These are phyloP conservation scores for Monopterus albus DNA, from an alignment of 2,113 vertebrate genomes.

Conservation along the genomic window DNA sequence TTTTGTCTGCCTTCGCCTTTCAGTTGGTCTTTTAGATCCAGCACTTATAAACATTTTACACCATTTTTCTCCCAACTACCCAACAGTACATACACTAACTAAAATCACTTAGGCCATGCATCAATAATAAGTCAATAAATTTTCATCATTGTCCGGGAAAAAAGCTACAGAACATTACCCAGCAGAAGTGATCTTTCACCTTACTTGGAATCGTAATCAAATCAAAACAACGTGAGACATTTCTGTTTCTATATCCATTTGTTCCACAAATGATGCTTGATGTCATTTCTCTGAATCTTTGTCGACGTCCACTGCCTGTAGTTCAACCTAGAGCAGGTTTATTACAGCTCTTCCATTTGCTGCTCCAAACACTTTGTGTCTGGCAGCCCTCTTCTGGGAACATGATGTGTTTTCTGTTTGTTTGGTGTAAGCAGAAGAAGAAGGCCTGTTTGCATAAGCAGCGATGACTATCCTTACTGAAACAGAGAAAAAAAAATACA, in stretches of 20 bases:
- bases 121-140: no score
- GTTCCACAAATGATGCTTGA: neutral
- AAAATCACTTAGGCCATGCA: no score
- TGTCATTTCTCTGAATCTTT: conserved; percentile 16
- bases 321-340: neutral
- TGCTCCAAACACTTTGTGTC: neutral
- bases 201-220: neutral
- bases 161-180: neutral
- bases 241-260: neutral
- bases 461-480: neutral
- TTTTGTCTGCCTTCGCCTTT: no score
- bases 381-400: conserved; percentile 9
- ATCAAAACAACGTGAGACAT: neutral
- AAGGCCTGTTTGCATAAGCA: conserved; percentile 3
- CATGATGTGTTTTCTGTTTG: conserved; percentile 36
- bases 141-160: no score
- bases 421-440: conserved; percentile 24
- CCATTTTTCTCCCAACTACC: no score
- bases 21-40: no score
- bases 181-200: neutral
- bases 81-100: no score
- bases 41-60: no score
- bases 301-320: neutral
- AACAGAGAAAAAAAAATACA: neutral
- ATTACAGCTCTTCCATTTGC: neutral